Conservation (phyloP, 2,797 vertebrate species). For the Tenualosa ilisha region DNA sequence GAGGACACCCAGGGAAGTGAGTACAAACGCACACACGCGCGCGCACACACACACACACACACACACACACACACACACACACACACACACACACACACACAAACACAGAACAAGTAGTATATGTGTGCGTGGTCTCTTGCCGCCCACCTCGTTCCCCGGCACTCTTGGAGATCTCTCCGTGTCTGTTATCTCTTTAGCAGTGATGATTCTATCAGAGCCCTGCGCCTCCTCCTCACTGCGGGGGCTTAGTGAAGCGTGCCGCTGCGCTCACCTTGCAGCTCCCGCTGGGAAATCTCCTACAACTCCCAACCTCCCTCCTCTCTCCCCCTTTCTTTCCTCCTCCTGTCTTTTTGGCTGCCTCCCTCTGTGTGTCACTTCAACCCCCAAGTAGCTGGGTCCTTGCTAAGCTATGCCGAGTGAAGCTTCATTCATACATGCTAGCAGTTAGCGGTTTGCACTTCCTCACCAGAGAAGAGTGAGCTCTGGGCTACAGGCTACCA, state of each 20-base stretch:
- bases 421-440: background rate
- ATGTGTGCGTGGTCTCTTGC: conserved; percentile 48
- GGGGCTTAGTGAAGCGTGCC: conserved; percentile 45
- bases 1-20: conserved; percentile 56
- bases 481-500: background rate
- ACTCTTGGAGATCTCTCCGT: background rate
- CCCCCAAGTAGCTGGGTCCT: background rate
- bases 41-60: background rate
- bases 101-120: conserved; percentile 50
- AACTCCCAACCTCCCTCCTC: background rate
- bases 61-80: background rate
- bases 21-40: background rate
- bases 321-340: background rate
- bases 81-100: conserved; percentile 1
- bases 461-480: background rate
- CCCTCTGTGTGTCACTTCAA: conserved; percentile 30
- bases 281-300: conserved; percentile 18
- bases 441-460: background rate
- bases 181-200: background rate
- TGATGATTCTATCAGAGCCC: conserved; percentile 4
- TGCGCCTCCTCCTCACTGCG: background rate
- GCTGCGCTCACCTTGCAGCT: conserved; percentile 56
- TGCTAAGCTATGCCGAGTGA: background rate
- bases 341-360: conserved; percentile 4
- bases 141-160: background rate